These are phyloP conservation scores for Sylvia atricapilla DNA, from an alignment of 2,113 vertebrate genomes.

Conservation along the genomic window DNA sequence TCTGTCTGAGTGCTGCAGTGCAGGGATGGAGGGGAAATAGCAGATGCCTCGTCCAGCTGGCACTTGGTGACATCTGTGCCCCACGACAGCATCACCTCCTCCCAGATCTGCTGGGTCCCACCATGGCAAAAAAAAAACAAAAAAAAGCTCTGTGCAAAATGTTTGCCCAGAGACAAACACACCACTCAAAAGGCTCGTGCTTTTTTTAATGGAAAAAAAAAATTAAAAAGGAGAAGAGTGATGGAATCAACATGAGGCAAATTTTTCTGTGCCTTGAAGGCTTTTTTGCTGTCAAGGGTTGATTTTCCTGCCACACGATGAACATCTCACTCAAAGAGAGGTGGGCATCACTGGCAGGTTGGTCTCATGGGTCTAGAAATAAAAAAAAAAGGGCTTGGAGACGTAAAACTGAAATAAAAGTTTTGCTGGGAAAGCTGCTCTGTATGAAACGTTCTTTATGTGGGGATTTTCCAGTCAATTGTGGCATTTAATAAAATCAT, in stretches of 20 bases:
- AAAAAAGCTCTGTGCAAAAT: background rate
- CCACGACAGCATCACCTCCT: background rate
- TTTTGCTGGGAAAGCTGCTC: background rate
- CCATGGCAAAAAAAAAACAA: background rate
- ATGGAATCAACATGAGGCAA: background rate
- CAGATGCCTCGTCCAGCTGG: constrained; percentile 25
- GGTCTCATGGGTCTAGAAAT: background rate
- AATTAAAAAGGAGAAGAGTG: background rate
- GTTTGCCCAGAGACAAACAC: background rate
- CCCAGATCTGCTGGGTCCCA: background rate
- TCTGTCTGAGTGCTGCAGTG: background rate
- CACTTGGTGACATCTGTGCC: constrained; percentile 28
- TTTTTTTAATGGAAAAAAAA: background rate
- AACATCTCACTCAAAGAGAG: background rate
- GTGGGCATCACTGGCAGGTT: background rate
- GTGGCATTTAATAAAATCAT: background rate
- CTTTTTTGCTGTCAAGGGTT: background rate
- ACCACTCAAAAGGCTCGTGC: background rate
- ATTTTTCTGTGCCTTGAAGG: background rate
- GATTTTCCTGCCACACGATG: background rate
- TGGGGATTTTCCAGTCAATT: background rate
- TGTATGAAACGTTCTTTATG: fast-evolving
- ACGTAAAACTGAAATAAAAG: background rate
- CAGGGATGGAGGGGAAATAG: background rate
- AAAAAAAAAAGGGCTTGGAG: background rate